Base-by-base conservation (phyloP, 2,797 vertebrate genomes). In the Intellagama lesueurii region DNA sequence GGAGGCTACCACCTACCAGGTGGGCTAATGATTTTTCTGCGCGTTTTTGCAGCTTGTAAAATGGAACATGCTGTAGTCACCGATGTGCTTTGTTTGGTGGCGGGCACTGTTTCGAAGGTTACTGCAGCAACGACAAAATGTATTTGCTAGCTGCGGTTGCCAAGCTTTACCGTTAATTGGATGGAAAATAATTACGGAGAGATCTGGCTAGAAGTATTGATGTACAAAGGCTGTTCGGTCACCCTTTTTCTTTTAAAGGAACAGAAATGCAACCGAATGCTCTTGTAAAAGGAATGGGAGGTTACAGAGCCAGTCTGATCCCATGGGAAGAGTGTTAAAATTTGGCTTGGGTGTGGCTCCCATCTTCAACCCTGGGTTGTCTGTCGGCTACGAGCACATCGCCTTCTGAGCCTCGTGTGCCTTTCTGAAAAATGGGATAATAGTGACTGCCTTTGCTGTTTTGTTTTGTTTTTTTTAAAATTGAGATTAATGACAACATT, bases 401-500 rank as follows among this genome's bases (percentile, higher is more conserved):
- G 1, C 60, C 19, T 44, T 17, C 49, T 22, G 26, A n/a, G 6
- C 66, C 66, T n/a, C 47, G 2, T 24, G 22, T 60, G 85, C 35
- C 69, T 6, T 16, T 81, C 83, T 68, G 69, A 85, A 81, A 81
- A 85, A 86, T 81, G 83, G 83, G 68, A 19, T 19, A 47, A 28
- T 22, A 2, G 30, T 60, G 77, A 49, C 77, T 68, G 73, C 81
- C 28, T 52, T 30, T 14, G 7, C 47, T 49, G 32, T 49, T 17
- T 16, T 60, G 77, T 80, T 80, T n/a, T n/a, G n/a, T n/a, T n/a
- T n/a, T 26, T 60, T 56, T 22, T 19, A 19, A 64, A n/a, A 72
- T 66, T 69, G 66, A 30, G 69, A 89, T 81, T 85, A 85, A 85
- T 89, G 68, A 73, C 47, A 73, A 26, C 68, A 35, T 66, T 89